Percentiles rank a stretch among this genome's conserved stretches.
These are phyloP conservation scores for Sphecodes monilicornis DNA, from an alignment of 2,888 invertebrate genomes.

Conservation along the genomic window DNA sequence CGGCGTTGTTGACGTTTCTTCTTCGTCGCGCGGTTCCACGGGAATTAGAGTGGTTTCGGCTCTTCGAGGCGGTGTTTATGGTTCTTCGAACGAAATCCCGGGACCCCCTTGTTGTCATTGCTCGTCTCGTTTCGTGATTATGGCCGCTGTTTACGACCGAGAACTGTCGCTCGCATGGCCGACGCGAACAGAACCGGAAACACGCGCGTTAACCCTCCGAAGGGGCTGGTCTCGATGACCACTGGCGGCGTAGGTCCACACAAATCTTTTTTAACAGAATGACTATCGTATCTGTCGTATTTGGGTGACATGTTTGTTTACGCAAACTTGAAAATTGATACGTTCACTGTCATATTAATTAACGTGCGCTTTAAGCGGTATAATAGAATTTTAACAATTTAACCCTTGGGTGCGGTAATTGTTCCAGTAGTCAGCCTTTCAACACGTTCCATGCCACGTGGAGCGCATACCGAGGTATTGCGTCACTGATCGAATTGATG, in stretches of 20 bases:
- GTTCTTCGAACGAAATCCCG: background rate
- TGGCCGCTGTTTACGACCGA: background rate
- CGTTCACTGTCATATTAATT: background rate
- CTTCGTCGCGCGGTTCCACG: conserved; percentile 10
- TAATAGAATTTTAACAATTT: background rate
- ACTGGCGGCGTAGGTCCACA: background rate
- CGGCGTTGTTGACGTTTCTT: conserved; percentile 24
- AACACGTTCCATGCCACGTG: background rate
- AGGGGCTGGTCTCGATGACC: background rate
- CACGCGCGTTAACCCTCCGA: background rate
- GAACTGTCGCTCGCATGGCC: background rate
- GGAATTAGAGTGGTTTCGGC: conserved; percentile 1
- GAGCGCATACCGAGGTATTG: background rate
- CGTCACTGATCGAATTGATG: background rate
- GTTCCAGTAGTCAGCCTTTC: background rate
- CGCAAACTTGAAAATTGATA: background rate
- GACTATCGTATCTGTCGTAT: background rate
- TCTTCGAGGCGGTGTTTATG: background rate
- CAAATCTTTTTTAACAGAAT: background rate
- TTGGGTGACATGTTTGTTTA: background rate
- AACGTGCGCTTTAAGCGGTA: background rate
- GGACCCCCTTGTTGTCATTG: background rate
- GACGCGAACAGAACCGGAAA: background rate
- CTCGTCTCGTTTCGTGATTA: background rate
- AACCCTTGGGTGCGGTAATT: background rate